A percentile compares a stretch with the other conserved stretches of the same genome.
Conservation (phyloP, 2,113 vertebrate species). For the Porphyrio hochstetteri region DNA sequence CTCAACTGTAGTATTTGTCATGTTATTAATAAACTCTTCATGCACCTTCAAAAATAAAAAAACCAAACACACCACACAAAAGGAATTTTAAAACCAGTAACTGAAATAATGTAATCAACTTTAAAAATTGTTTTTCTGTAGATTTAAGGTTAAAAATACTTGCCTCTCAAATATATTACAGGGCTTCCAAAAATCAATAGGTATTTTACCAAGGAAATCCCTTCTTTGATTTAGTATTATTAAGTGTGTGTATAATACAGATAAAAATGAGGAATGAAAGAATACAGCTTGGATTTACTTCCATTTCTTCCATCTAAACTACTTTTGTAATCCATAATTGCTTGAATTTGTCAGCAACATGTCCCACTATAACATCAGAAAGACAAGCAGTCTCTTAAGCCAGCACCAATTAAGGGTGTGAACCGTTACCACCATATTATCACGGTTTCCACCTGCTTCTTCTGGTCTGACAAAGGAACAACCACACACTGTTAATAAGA, state of each 20-base stretch:
- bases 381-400: background rate
- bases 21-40: constrained; percentile 91
- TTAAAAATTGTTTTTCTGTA: background rate
- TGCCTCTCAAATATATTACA: background rate
- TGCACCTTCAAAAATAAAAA: constrained; percentile 78
- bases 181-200: background rate
- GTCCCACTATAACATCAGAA: background rate
- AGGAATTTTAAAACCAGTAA: background rate
- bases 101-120: background rate
- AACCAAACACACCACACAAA: background rate
- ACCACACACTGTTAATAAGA: background rate
- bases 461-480: background rate
- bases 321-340: background rate
- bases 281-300: background rate
- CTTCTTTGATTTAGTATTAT: background rate
- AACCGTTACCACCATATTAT: background rate
- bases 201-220: background rate
- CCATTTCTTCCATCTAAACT: background rate
- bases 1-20: constrained; percentile 90
- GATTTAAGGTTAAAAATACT: background rate
- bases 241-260: background rate
- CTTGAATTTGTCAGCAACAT: background rate
- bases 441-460: background rate
- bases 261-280: background rate
- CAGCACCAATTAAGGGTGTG: background rate